These are phyloP conservation scores for Petrocephalus schoutedeni DNA, from an alignment of 2,797 vertebrate genomes.

Conservation along the genomic window DNA sequence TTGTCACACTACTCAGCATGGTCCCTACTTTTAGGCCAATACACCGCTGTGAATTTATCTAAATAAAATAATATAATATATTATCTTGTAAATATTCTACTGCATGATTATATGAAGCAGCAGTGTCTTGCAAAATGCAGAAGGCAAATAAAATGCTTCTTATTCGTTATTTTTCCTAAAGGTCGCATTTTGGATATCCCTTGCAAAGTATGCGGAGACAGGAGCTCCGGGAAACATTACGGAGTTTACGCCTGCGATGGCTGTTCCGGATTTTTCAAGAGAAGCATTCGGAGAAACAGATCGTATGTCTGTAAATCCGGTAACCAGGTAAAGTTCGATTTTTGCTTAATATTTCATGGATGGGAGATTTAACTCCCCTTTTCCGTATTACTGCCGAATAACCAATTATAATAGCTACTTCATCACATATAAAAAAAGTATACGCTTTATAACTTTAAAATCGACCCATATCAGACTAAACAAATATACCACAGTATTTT, in stretches of 20 bases:
- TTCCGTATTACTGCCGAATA: not conserved
- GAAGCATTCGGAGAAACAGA: conserved; percentile 93
- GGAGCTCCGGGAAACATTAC: conserved; percentile 96
- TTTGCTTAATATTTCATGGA: not conserved
- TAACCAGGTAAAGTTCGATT: conserved; percentile 75
- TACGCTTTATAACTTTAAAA: not conserved
- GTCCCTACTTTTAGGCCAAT: not conserved
- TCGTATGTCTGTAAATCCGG: conserved; percentile 98
- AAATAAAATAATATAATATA: not conserved
- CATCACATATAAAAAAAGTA: not conserved
- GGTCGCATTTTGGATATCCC: conserved; percentile 98
- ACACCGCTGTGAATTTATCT: not conserved
- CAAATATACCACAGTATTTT: not conserved
- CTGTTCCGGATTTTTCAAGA: conserved; percentile 97
- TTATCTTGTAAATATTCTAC: not conserved
- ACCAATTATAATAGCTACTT: not conserved
- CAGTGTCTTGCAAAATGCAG: not conserved
- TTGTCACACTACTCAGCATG: not conserved
- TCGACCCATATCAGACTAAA: not conserved
- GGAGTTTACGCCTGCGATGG: conserved; percentile 97
- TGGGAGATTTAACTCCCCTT: not conserved
- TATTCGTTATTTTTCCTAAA: conserved; percentile 46
- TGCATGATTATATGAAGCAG: not conserved
- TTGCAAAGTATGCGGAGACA: conserved; percentile 96
- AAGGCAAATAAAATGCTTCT: conserved; percentile 2